Conservation (phyloP, 2,797 vertebrate genomes). For the Delichon dasypus region DNA sequence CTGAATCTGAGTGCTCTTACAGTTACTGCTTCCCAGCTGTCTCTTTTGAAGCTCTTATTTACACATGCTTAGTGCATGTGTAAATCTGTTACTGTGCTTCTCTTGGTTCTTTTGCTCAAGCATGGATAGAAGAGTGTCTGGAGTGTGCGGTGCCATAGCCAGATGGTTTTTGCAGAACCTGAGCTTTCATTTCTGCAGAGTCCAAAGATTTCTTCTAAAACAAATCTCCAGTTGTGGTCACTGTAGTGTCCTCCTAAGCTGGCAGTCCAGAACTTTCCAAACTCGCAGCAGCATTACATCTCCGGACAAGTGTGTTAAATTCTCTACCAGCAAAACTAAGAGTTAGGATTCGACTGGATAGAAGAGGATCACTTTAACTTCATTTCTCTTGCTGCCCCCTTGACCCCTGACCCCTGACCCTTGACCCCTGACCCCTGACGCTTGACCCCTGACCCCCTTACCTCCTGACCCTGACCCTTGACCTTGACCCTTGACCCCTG, state of each 20-base stretch:
- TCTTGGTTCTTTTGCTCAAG: not conserved
- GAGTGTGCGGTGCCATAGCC: not conserved
- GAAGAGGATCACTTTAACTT: not conserved
- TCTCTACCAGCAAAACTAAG: not conserved
- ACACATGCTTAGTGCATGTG: not conserved
- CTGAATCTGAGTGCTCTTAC: not conserved
- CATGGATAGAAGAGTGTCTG: not conserved
- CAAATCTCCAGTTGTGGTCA: not conserved
- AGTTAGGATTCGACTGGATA: not conserved
- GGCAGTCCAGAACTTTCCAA: not conserved
- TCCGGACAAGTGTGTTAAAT: not conserved
- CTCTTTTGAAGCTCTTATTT: not conserved
- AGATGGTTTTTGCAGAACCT: not conserved
- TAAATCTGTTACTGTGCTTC: not conserved
- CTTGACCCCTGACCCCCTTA: no score
- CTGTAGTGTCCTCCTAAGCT: not conserved
- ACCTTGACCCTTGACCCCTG: no score
- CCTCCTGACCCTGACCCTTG: no score
- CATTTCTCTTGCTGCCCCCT: not conserved
- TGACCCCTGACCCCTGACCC: no score
- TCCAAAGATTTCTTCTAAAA: not conserved
- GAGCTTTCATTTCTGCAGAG: not conserved
- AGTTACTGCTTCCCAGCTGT: not conserved
- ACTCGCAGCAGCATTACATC: not conserved
- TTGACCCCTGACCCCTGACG: no score